Evolutionary conservation across 2,113 vertebrate genomes (phyloP), one percentile per base, ranked within the genome.

Genomic region (Cyanoderma ruficeps): DNA sequence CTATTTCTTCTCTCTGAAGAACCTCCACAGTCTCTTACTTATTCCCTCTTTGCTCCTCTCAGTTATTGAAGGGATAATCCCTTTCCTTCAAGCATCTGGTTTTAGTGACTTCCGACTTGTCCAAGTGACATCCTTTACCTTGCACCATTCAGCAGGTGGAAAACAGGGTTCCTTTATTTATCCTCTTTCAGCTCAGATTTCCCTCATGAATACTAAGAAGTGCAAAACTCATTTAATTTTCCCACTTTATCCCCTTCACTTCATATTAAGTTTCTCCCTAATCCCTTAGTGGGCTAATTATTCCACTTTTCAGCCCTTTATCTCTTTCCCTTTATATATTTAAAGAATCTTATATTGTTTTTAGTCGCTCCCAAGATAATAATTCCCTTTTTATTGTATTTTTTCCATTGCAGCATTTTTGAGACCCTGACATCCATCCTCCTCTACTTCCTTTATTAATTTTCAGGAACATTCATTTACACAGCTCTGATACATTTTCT

Each of bases 201-300:
- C 83, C 82, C 89, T 74, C 61, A 79, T 7, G 47, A 90, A 90
- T 81, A 77, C 44, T 56, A 50, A 61, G 49, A 75, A 89, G 52
- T 88, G 33, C 63, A 91, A 91, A 97, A 96, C 90, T 90, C 85
- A 92, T 94, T 96, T 94, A 93, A 89, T 97, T 96, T 83, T 80
- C 71, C 69, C 72, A 70, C 83, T 93, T 47, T 89, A 96, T 94
- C 81, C 69, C 83, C 39, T 84, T 97, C 85, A 59, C 83, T 96
- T 93, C 10, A 1, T 71, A 91, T 88, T 89, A 87, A 83, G 61
- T 90, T 96, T 90, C 69, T 46, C 86, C 75, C 50, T 92, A 94
- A 84, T 94, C 89, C 92, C 92, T 91, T 80, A 57, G 94, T 94
- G 95, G 93, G 81, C 82, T 96, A 97, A 97, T 97, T 96, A 97